A percentile compares a stretch with the other conserved stretches of the same genome.
Evolutionary conservation across 2,113 vertebrate genomes (phyloP).

Genomic region (Halcyon senegalensis): DNA sequence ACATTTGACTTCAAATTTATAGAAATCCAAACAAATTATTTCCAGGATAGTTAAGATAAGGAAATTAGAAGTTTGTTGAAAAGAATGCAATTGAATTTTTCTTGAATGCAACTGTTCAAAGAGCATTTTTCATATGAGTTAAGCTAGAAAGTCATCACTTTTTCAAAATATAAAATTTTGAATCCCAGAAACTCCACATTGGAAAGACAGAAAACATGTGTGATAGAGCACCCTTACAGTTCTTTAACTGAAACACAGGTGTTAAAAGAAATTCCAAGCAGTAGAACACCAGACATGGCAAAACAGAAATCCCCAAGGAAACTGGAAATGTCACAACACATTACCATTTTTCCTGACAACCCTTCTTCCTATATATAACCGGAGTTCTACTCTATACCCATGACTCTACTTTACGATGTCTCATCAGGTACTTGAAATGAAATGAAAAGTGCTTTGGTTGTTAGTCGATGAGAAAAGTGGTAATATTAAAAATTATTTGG

Average conservation of each 20-base stretch:
- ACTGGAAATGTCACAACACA: rapidly evolving
- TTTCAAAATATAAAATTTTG: background rate
- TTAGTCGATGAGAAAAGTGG: background rate
- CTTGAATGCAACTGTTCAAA: background rate
- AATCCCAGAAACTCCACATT: background rate
- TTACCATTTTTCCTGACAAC: background rate
- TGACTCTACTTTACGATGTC: background rate
- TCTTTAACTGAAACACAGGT: background rate
- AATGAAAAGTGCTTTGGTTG: background rate
- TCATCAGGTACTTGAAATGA: background rate
- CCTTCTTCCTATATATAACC: background rate
- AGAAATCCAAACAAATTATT: background rate
- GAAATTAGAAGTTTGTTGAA: background rate
- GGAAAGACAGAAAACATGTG: background rate
- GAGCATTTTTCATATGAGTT: background rate
- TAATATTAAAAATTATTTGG: background rate
- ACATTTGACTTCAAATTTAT: background rate
- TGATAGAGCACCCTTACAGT: background rate
- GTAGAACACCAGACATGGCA: background rate
- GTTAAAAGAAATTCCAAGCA: background rate
- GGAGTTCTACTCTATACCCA: background rate
- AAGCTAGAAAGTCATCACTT: background rate
- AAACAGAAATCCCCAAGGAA: background rate
- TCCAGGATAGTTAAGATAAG: background rate
- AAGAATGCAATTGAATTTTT: background rate